A percentile compares a stretch with the other conserved stretches of the same genome.
Conservation (phyloP, 2,888 invertebrate genomes). For the Aradus depressus region DNA sequence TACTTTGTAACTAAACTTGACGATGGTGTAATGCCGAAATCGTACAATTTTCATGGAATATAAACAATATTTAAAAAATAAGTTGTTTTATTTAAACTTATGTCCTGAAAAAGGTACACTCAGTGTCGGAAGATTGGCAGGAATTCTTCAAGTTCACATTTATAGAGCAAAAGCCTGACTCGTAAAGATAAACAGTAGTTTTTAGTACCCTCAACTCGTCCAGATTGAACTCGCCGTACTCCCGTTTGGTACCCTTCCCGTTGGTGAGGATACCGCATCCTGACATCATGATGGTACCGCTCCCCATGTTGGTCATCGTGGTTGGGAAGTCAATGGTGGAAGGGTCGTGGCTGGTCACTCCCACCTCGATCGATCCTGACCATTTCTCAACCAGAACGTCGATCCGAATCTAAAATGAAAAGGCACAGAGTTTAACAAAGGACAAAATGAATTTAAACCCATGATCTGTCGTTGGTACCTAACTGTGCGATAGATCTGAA, state of each 20-base stretch:
- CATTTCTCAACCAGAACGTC: constrained; percentile 88
- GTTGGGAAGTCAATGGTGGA: constrained; percentile 81
- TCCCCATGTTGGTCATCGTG: constrained; percentile 93
- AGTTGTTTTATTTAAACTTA: no score
- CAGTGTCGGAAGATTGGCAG: no score
- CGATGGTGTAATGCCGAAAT: no score
- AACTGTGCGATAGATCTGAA: no score
- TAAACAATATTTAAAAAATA: no score
- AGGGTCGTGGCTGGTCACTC: constrained; percentile 88
- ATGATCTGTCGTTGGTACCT: no score
- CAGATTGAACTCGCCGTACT: constrained; percentile 86
- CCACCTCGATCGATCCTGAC: constrained; percentile 90
- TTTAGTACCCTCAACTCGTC: constrained; percentile 68
- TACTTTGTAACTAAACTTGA: no score
- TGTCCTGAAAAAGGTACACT: no score
- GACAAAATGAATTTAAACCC: not conserved
- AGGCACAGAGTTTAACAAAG: not conserved
- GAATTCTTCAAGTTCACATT: no score
- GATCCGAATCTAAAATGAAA: constrained; percentile 58
- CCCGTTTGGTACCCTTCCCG: constrained; percentile 84
- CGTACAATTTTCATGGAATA: no score
- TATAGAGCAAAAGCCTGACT: no score
- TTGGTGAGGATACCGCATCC: constrained; percentile 93
- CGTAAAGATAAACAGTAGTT: no score
- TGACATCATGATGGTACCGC: constrained; percentile 88